These are phyloP conservation scores for Salmo trutta DNA, from an alignment of 2,797 vertebrate genomes.

Conservation along the genomic window DNA sequence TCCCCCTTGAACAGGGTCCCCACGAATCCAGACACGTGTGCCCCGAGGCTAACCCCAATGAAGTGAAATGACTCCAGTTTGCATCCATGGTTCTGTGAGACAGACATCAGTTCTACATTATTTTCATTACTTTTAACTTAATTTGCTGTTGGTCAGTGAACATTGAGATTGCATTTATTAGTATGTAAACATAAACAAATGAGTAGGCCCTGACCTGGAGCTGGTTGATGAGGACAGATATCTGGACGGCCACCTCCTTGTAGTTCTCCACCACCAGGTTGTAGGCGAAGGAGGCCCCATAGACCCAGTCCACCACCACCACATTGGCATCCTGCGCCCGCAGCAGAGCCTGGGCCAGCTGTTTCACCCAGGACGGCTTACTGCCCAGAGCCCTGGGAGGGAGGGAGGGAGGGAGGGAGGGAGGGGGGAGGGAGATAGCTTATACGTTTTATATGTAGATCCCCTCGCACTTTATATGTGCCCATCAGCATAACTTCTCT, in stretches of 20 bases:
- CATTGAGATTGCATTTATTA: neutral
- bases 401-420: neutral
- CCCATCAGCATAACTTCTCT: no score
- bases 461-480: neutral
- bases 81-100: slow-evolving; percentile 78
- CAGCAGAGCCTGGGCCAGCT: slow-evolving; percentile 78
- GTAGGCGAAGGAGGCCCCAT: slow-evolving; percentile 84
- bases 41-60: slow-evolving; percentile 92
- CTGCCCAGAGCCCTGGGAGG: slow-evolving; percentile 81
- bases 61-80: slow-evolving; percentile 85
- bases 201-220: slow-evolving; percentile 78
- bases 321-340: slow-evolving; percentile 77
- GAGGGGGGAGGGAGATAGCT: neutral
- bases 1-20: slow-evolving; percentile 86
- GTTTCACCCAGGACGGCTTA: slow-evolving; percentile 88
- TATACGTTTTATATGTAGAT: neutral
- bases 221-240: slow-evolving; percentile 84
- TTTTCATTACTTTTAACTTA: neutral
- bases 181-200: neutral
- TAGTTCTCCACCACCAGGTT: slow-evolving; percentile 85
- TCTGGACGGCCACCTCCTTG: slow-evolving; percentile 80
- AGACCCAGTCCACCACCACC: slow-evolving; percentile 91
- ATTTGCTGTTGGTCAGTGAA: neutral
- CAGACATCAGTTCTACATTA: neutral
- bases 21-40: slow-evolving; percentile 88